Conservation (phyloP, 1,140 invertebrate species). For the Brachionus asplanchnoidis region DNA sequence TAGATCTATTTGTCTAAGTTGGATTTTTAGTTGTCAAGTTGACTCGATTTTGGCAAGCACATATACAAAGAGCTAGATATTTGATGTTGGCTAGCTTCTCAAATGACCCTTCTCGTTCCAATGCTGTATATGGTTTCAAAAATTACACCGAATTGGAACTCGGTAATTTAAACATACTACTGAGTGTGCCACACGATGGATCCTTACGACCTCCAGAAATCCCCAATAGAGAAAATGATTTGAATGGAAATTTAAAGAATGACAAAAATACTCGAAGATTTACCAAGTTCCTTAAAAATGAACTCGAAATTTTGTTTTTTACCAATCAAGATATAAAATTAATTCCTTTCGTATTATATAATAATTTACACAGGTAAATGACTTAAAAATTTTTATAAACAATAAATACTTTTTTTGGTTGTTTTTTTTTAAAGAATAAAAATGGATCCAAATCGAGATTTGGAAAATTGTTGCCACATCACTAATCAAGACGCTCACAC, state of each 20-base stretch:
- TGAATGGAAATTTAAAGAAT: constrained; percentile 28
- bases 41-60: neutral
- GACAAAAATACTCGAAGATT: constrained; percentile 17
- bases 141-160: constrained; percentile 12
- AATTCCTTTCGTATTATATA: neutral
- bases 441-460: constrained; percentile 40
- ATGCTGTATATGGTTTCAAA: neutral
- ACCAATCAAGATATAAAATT: neutral
- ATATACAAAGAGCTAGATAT: neutral
- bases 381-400: neutral
- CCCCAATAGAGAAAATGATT: neutral
- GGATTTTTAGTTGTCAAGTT: neutral
- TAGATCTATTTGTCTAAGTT: neutral
- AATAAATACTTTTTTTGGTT: neutral
- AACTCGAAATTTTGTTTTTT: neutral
- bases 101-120: neutral
- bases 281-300: neutral
- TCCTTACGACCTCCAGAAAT: neutral
- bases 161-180: neutral
- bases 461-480: neutral
- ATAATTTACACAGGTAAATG: constrained; percentile 29
- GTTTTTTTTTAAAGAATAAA: neutral
- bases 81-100: neutral
- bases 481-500: neutral
- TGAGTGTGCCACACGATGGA: constrained; percentile 35